These are phyloP conservation scores for Isoperla grammatica DNA, from an alignment of 2,888 invertebrate genomes.

Conservation along the genomic window DNA sequence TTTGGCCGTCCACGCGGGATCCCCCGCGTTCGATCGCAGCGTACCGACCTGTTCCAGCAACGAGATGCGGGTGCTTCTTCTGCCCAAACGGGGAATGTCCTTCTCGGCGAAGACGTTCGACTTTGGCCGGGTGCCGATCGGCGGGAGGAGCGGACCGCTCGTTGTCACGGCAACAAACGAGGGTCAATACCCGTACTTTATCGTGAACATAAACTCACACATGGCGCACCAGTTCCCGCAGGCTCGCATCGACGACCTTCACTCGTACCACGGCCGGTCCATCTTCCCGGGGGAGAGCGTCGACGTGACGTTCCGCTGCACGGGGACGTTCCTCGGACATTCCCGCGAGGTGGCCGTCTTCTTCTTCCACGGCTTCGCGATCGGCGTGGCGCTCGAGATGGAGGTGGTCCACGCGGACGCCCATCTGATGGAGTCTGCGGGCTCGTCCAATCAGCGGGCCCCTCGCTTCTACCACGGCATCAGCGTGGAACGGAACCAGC, in stretches of 20 bases:
- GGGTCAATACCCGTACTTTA: constrained; percentile 41
- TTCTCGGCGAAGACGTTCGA: constrained; percentile 47
- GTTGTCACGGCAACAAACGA: constrained; percentile 48
- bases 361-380: constrained; percentile 54
- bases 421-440: too few relatives aligned
- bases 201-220: constrained; percentile 50
- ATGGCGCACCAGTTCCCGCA: constrained; percentile 51
- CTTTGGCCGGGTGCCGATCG: constrained; percentile 43
- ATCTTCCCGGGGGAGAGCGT: constrained; percentile 46
- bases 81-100: constrained; percentile 46
- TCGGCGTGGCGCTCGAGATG: constrained; percentile 54
- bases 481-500: too few relatives aligned
- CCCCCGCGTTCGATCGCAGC: neutral
- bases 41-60: neutral
- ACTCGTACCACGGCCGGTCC: too few relatives aligned
- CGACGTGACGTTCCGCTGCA: constrained; percentile 48
- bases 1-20: neutral
- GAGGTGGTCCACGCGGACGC: constrained; percentile 41
- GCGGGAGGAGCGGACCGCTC: constrained; percentile 43
- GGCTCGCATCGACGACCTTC: constrained; percentile 45
- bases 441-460: too few relatives aligned
- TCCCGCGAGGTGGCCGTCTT: constrained; percentile 57
- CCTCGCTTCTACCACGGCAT: too few relatives aligned
- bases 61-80: neutral
- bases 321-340: constrained; percentile 54